A percentile compares a stretch with the other conserved stretches of the same genome.
Evolutionary conservation across 2,797 vertebrate species (phyloP).

Genomic region (Ambastaia sidthimunki): DNA sequence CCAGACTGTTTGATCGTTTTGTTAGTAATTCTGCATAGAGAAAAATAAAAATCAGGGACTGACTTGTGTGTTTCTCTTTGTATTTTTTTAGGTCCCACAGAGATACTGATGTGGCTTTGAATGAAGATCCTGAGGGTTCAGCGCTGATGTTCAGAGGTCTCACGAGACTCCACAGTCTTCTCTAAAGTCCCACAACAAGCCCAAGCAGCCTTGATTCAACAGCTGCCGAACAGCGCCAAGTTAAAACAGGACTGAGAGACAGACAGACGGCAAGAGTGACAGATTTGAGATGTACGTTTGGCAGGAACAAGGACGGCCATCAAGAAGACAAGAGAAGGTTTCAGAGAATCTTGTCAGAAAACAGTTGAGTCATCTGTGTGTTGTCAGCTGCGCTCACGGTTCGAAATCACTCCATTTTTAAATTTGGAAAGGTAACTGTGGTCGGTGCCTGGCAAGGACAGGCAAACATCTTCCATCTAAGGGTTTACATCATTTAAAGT

Average conservation of each 20-base stretch:
- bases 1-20: constrained; percentile 59
- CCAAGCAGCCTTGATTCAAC: constrained; percentile 39
- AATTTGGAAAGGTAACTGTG: constrained; percentile 38
- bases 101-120: constrained; percentile 51
- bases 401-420: constrained; percentile 15
- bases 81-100: constrained; percentile 45
- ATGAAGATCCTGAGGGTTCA: constrained; percentile 51
- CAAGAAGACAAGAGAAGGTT: constrained; percentile 51
- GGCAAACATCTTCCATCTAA: constrained; percentile 30
- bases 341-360: constrained; percentile 46
- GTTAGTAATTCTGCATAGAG: constrained; percentile 56
- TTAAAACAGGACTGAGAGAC: constrained; percentile 35
- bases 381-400: constrained; percentile 24
- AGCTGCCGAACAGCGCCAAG: constrained; percentile 33
- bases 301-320: constrained; percentile 51
- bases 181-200: constrained; percentile 58
- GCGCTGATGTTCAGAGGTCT: constrained; percentile 51
- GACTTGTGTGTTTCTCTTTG: constrained; percentile 50
- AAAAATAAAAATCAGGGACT: constrained; percentile 50
- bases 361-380: constrained; percentile 35
- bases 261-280: constrained; percentile 35
- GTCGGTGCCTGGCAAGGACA: constrained; percentile 40
- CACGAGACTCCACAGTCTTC: constrained; percentile 51
- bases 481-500: constrained; percentile 28
- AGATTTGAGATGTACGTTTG: constrained; percentile 35